Conservation (phyloP, 2,113 vertebrate genomes). For the Chaetura pelagica region DNA sequence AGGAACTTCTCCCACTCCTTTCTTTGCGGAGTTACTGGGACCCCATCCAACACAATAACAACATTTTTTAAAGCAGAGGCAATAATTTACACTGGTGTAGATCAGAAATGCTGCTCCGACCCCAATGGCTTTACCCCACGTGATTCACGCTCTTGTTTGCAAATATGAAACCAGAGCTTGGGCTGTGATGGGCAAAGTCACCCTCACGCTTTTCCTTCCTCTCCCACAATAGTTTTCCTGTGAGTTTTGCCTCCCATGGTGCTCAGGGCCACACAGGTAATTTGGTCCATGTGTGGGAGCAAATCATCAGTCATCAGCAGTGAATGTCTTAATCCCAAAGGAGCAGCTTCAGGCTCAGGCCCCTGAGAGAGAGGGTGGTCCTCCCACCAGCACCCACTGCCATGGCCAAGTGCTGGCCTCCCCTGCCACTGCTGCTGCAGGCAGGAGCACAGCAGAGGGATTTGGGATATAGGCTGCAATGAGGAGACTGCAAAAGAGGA, state of each 20-base stretch:
- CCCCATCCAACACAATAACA: background rate
- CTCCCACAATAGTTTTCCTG: background rate
- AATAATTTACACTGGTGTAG: background rate
- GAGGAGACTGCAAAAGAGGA: background rate
- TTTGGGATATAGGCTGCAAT: background rate
- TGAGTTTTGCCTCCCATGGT: background rate
- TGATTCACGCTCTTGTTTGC: background rate
- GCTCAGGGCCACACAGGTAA: background rate
- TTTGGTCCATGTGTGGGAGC: background rate
- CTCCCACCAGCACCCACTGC: background rate
- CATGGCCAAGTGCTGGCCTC: rapidly evolving
- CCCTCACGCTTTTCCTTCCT: background rate
- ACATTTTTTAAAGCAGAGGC: background rate
- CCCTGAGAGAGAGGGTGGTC: background rate
- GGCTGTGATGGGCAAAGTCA: background rate
- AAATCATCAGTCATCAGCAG: background rate
- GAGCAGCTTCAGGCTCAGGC: background rate
- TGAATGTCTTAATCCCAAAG: background rate
- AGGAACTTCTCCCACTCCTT: background rate
- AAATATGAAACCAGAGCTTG: background rate
- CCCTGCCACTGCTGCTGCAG: rapidly evolving
- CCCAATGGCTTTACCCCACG: background rate
- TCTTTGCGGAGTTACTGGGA: background rate
- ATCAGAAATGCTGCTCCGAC: background rate
- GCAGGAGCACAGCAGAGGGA: rapidly evolving